These are phyloP conservation scores for Sepiola atlantica DNA, from an alignment of 2,888 invertebrate species.

Conservation along the genomic window DNA sequence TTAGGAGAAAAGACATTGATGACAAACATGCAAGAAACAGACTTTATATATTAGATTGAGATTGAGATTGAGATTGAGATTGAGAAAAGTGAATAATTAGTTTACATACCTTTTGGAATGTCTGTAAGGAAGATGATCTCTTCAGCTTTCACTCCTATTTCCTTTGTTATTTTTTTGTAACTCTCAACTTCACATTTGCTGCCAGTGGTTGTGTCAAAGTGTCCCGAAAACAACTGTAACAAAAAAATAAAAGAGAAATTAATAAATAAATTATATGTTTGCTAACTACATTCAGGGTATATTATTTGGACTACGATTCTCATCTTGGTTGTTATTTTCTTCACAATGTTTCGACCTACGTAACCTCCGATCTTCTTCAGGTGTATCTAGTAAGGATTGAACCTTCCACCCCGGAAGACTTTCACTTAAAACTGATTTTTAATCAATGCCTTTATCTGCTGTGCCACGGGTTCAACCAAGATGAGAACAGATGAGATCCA, in stretches of 20 bases:
- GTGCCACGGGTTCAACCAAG: too few relatives aligned
- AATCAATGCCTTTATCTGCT: too few relatives aligned
- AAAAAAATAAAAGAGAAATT: slow-evolving; percentile 50
- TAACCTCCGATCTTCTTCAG: too few relatives aligned
- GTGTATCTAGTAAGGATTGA: too few relatives aligned
- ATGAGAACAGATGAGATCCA: too few relatives aligned
- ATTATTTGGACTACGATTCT: not conserved
- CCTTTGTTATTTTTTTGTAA: slow-evolving; percentile 84
- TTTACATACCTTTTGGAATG: slow-evolving; percentile 63
- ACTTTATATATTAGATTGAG: not conserved
- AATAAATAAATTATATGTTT: too few relatives aligned
- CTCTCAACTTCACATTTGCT: slow-evolving; percentile 85
- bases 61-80: too few relatives aligned
- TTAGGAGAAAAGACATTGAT: too few relatives aligned
- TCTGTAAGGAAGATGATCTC: slow-evolving; percentile 92
- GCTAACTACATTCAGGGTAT: not conserved
- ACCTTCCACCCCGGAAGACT: too few relatives aligned
- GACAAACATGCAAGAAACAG: not conserved
- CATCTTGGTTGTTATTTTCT: not conserved
- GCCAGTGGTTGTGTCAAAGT: slow-evolving; percentile 91
- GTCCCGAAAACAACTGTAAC: slow-evolving; percentile 81
- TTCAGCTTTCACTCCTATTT: slow-evolving; percentile 80
- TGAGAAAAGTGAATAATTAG: not conserved
- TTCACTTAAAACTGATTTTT: too few relatives aligned
- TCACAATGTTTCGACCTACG: not conserved